Evolutionary conservation across 1,140 invertebrate genomes (phyloP).

Genomic region (Vollenhovia emeryi): DNA sequence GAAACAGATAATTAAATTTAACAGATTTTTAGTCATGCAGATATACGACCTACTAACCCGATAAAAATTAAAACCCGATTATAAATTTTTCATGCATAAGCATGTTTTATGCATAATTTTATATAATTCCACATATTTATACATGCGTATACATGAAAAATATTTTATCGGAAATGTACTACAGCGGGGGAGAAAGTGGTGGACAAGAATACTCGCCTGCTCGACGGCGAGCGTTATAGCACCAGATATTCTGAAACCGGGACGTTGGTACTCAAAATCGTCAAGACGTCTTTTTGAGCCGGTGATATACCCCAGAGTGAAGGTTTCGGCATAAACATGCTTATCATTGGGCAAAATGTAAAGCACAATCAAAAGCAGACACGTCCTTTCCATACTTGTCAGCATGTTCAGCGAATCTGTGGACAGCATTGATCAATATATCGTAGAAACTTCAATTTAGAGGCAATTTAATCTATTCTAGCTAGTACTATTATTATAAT

Average conservation of each 20-base stretch:
- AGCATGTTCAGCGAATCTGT: slow-evolving; percentile 73
- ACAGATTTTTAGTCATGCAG: too few relatives aligned
- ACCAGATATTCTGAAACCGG: slow-evolving; percentile 91
- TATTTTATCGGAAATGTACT: too few relatives aligned
- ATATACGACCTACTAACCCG: too few relatives aligned
- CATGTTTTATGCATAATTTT: too few relatives aligned
- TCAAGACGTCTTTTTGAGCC: slow-evolving; percentile 91
- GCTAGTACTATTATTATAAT: not conserved
- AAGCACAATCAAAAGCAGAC: slow-evolving; percentile 77
- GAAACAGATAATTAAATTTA: too few relatives aligned
- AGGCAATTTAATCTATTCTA: not conserved
- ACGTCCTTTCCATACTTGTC: slow-evolving; percentile 73
- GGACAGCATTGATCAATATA: not conserved
- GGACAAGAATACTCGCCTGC: slow-evolving; percentile 86
- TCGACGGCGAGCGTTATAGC: slow-evolving; percentile 93
- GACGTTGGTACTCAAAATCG: slow-evolving; percentile 91
- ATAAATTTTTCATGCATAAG: too few relatives aligned
- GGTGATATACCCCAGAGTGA: slow-evolving; percentile 91
- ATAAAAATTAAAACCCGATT: too few relatives aligned
- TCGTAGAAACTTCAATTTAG: not conserved
- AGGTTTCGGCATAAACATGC: slow-evolving; percentile 78
- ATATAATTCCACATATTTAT: too few relatives aligned
- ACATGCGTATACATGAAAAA: too few relatives aligned
- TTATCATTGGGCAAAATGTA: slow-evolving; percentile 70
- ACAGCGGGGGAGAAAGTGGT: too few relatives aligned